These are phyloP conservation scores for Centruroides vittatus DNA, from an alignment of 1,140 invertebrate species.

Conservation along the genomic window DNA sequence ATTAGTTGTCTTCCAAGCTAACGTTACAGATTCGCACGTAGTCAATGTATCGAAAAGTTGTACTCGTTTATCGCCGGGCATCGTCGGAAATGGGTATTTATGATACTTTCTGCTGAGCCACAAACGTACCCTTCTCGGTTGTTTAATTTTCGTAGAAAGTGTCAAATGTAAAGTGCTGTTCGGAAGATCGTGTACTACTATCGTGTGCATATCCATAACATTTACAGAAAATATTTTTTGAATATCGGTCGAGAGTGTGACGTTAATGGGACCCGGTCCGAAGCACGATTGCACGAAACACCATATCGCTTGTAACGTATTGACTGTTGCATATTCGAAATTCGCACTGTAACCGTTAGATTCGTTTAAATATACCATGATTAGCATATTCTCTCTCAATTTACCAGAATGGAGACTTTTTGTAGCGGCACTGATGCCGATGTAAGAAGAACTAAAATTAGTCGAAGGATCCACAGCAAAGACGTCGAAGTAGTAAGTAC, in stretches of 20 bases:
- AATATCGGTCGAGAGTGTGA: conserved; percentile 6
- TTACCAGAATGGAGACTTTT: not conserved
- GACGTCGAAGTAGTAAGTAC: conserved; percentile 27
- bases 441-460: conserved; percentile 22
- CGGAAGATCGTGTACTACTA: conserved; percentile 10
- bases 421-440: conserved; percentile 19
- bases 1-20: conserved; percentile 23
- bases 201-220: conserved; percentile 17
- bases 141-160: conserved; percentile 17
- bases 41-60: conserved; percentile 20
- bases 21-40: conserved; percentile 23
- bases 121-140: conserved; percentile 5
- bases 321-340: conserved; percentile 1
- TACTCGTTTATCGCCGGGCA: conserved; percentile 22
- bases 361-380: conserved; percentile 4
- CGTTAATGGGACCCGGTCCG: conserved; percentile 16
- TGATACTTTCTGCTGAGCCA: conserved; percentile 15
- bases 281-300: conserved; percentile 15
- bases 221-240: conserved; percentile 13
- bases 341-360: conserved; percentile 2
- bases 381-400: conserved; percentile 3
- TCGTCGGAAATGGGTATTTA: conserved; percentile 20
- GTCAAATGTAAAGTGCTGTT: conserved; percentile 3
- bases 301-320: not conserved
- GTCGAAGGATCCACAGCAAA: conserved; percentile 23